Conservation (phyloP, 2,113 vertebrate species). For the Panthera tigris region DNA sequence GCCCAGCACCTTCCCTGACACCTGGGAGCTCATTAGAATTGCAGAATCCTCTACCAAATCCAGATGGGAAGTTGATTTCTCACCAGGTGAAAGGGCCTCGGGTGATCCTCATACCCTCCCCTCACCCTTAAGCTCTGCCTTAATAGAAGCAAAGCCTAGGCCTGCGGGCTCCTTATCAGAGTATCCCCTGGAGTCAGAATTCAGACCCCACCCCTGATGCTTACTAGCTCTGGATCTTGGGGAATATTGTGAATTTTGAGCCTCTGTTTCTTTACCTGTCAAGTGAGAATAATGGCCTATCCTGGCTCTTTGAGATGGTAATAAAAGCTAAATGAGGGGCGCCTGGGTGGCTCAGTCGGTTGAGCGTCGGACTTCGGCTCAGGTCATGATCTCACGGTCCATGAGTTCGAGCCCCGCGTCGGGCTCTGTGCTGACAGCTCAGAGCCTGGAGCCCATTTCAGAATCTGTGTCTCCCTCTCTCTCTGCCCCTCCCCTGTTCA, state of each 20-base stretch:
- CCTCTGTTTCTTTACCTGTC: background rate
- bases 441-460: too few relatives aligned
- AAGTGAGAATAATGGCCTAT: background rate
- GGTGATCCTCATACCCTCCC: too few relatives aligned
- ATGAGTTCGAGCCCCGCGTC: too few relatives aligned
- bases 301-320: background rate
- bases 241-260: background rate
- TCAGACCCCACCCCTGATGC: background rate
- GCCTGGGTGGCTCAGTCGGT: too few relatives aligned
- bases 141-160: background rate
- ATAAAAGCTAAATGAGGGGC: background rate
- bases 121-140: background rate
- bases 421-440: too few relatives aligned
- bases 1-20: background rate
- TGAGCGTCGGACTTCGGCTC: too few relatives aligned
- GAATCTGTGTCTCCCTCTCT: too few relatives aligned
- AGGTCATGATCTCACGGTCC: too few relatives aligned
- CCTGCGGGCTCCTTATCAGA: too few relatives aligned
- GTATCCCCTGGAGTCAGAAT: rapidly evolving
- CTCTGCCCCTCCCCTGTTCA: too few relatives aligned
- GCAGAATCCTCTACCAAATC: background rate
- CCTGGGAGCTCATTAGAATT: background rate
- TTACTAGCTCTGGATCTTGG: background rate
- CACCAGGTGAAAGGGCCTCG: too few relatives aligned
- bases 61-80: background rate